Evolutionary conservation across 2,888 invertebrate species (phyloP).

Genomic region (Nomada lathburiana): DNA sequence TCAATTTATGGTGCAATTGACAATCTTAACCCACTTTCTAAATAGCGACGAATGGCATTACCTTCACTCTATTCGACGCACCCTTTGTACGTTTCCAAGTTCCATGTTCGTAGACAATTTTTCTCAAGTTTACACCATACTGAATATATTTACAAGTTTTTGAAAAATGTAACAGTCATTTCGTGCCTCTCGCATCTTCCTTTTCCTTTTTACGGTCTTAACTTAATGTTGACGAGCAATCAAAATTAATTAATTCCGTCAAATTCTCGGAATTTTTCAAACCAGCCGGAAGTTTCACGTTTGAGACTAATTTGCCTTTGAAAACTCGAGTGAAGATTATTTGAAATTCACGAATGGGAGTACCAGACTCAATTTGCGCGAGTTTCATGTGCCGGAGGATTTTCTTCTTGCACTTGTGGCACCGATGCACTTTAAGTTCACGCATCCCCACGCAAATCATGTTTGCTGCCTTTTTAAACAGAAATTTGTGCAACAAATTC

Average conservation of each 20-base stretch:
- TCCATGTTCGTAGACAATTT: neutral
- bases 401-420: slow-evolving; percentile 6
- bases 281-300: neutral
- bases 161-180: neutral
- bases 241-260: slow-evolving; percentile 5
- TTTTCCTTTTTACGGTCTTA: neutral
- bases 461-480: neutral
- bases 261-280: neutral
- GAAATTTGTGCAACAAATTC: neutral
- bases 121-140: neutral
- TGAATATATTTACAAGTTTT: neutral
- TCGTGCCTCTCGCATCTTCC: neutral
- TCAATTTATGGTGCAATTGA: neutral
- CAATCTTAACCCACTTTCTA: neutral
- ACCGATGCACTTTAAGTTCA: neutral
- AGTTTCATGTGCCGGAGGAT: neutral
- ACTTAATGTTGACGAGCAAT: slow-evolving; percentile 6
- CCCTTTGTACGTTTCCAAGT: neutral
- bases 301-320: slow-evolving; percentile 17
- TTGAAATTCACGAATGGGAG: slow-evolving; percentile 23
- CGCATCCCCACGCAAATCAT: slow-evolving; percentile 15
- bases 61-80: neutral
- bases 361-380: neutral
- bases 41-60: neutral
- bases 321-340: slow-evolving; percentile 16